Base-by-base conservation (phyloP, 1,140 invertebrate genomes). In the Eubasilissa regina region DNA sequence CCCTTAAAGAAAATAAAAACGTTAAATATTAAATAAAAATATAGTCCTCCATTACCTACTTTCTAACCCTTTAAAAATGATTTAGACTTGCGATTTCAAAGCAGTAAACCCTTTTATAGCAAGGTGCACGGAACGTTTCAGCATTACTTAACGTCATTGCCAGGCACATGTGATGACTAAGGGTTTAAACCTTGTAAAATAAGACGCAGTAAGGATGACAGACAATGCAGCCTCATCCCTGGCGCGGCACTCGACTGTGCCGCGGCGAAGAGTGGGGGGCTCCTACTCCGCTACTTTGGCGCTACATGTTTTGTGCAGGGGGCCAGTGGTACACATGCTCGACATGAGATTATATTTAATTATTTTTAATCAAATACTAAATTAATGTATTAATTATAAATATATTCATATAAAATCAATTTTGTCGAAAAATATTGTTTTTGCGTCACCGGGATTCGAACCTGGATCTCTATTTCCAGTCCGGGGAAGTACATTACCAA, bases 151-250 rank as follows among this genome's bases (percentile, higher is more conserved):
- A 68, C 44, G 64, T 68, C 64, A 45, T 47, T 17, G 43, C 64
- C 64, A 68, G 64, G 43, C 64, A 64, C 25, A 68, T 68, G 64
- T 68, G 64, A 68, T 68, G 64, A 68, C 64, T 68, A 48, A 45
- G 21, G 64, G 64, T 21, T 68, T 68, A 68, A 68, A 21, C 43
- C 43, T 19, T 64, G 64, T 45, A 47, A 68, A 68, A 47, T 68
- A 48, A 68, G 64, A 68, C 43, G 43, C n/a, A 35, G 64, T 47
- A 68, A 45, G 45, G 44, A 68, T 68, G 64, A 68, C 21, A 68
- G 64, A 68, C 64, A 68, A 48, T 68, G 64, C 64, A 68, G 64
- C 35, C 60, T 64, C 60, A 64, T 64, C 60, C 35, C n/a, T 43
- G 35, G 35, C 21, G 21, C 21, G 21, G 58, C 60, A 35, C 60